phyloP scores from a whole-genome alignment of 92 coral and sea anemone species.

The Bergia puertoricense region DNA sequence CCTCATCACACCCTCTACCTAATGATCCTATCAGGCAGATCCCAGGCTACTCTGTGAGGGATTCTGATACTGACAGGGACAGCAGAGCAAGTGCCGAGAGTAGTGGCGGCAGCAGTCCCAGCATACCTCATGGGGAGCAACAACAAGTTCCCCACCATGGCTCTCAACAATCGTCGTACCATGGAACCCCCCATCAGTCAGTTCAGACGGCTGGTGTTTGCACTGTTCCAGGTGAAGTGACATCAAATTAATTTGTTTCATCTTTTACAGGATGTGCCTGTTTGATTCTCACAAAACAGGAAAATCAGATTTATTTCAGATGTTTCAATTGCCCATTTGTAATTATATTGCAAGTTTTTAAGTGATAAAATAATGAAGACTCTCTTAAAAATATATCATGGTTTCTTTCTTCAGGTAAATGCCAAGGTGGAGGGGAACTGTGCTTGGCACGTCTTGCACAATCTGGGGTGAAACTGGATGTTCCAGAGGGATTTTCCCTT shows the following conservation, averaged over 20 bases:
- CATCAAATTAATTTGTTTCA: too few species aligned
- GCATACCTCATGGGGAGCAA: slow-evolving; percentile 22
- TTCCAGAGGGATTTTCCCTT: slow-evolving; percentile 81
- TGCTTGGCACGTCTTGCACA: slow-evolving; percentile 66
- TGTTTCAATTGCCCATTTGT: too few species aligned
- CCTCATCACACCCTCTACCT: slow-evolving; percentile 15
- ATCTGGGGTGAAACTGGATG: slow-evolving; percentile 60
- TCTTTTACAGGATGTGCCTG: too few species aligned
- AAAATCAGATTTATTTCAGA: too few species aligned
- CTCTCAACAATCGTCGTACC: slow-evolving; percentile 10
- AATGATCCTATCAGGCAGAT: slow-evolving; percentile 19
- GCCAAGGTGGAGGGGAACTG: slow-evolving; percentile 92
- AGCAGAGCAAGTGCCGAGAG: slow-evolving; percentile 35
- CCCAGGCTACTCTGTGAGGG: slow-evolving; percentile 21
- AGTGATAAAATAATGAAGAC: too few species aligned
- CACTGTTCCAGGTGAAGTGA: slow-evolving; percentile 33
- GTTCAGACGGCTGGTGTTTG: slow-evolving; percentile 32
- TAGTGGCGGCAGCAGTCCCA: slow-evolving; percentile 32
- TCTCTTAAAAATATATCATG: not conserved
- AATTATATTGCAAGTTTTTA: too few species aligned
- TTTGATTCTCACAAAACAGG: too few species aligned
- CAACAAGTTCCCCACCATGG: not conserved
- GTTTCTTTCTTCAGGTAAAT: slow-evolving; percentile 62
- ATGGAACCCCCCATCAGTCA: slow-evolving; percentile 37
- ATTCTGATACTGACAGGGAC: slow-evolving; percentile 25